A percentile compares a stretch with the other conserved stretches of the same genome.
phyloP scores from a whole-genome alignment of 1,140 invertebrate species.

The Prorops nasuta region DNA sequence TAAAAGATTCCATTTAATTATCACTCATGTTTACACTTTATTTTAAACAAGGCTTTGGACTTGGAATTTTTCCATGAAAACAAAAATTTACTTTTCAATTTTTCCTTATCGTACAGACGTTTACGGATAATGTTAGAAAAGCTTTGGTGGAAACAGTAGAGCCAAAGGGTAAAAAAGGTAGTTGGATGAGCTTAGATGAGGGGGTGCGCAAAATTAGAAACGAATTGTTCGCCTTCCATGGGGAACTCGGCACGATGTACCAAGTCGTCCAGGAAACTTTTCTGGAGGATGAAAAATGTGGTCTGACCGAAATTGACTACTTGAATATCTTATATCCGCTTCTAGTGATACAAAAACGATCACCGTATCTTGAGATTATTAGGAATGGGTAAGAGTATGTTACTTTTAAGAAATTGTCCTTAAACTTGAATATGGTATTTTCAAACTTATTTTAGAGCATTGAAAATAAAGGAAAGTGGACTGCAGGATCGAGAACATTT shows the following conservation, averaged over 20 bases:
- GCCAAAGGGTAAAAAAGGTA: conserved; percentile 53
- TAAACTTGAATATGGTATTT: neutral
- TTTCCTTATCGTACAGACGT: too few relatives aligned
- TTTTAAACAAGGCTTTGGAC: too few relatives aligned
- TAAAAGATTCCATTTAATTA: too few relatives aligned
- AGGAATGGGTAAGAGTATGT: conserved; percentile 61
- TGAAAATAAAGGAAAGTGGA: conserved; percentile 62
- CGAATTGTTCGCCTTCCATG: conserved; percentile 66
- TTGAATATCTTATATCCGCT: conserved; percentile 62
- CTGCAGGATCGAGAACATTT: conserved; percentile 59
- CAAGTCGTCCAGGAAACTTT: conserved; percentile 66
- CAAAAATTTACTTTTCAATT: too few relatives aligned
- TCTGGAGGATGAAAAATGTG: conserved; percentile 67
- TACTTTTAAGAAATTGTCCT: neutral
- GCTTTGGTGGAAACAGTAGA: conserved; percentile 63
- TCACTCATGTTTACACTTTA: too few relatives aligned
- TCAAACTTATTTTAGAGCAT: conserved; percentile 50
- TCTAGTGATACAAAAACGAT: conserved; percentile 60
- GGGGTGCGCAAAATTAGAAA: conserved; percentile 59
- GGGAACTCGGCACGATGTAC: conserved; percentile 62
- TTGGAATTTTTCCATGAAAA: too few relatives aligned
- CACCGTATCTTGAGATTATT: conserved; percentile 63
- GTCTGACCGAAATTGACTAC: conserved; percentile 63
- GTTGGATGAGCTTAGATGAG: conserved; percentile 60
- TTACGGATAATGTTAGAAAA: conserved; percentile 54